Conservation (phyloP, 2,888 invertebrate genomes). For the Podabrus alpinus region DNA sequence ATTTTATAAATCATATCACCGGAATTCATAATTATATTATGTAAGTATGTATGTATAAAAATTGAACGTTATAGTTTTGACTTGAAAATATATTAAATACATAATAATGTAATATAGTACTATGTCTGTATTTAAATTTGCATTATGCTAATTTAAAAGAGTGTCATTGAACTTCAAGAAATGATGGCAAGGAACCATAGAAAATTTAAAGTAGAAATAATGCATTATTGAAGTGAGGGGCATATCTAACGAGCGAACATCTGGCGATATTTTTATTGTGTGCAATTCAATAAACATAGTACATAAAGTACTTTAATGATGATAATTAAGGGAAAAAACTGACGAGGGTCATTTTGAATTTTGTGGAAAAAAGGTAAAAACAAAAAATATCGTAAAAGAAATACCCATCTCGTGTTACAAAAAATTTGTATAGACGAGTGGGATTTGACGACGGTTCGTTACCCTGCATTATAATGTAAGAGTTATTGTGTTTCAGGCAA, state of each 20-base stretch:
- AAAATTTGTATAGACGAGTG: background rate
- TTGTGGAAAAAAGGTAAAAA: slow-evolving; percentile 1
- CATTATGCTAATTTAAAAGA: background rate
- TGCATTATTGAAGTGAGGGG: background rate
- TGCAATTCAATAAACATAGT: background rate
- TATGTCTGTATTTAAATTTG: background rate
- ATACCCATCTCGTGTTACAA: background rate
- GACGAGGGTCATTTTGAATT: background rate
- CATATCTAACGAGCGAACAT: background rate
- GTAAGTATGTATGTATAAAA: background rate
- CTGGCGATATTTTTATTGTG: background rate
- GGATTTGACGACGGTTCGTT: slow-evolving; percentile 17
- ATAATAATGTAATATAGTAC: background rate
- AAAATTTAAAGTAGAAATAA: background rate
- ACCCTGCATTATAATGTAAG: slow-evolving; percentile 13
- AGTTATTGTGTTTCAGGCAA: slow-evolving; percentile 15
- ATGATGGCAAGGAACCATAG: background rate
- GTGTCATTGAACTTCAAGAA: background rate
- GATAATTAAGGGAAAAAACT: background rate
- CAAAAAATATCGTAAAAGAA: background rate
- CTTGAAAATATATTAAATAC: background rate
- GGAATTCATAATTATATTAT: no score
- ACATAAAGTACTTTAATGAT: no score
- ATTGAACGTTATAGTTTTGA: background rate
- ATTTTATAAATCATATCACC: background rate